Evolutionary conservation across 2,113 vertebrate species (phyloP).

Genomic region (Microcebus lehilahytsara): DNA sequence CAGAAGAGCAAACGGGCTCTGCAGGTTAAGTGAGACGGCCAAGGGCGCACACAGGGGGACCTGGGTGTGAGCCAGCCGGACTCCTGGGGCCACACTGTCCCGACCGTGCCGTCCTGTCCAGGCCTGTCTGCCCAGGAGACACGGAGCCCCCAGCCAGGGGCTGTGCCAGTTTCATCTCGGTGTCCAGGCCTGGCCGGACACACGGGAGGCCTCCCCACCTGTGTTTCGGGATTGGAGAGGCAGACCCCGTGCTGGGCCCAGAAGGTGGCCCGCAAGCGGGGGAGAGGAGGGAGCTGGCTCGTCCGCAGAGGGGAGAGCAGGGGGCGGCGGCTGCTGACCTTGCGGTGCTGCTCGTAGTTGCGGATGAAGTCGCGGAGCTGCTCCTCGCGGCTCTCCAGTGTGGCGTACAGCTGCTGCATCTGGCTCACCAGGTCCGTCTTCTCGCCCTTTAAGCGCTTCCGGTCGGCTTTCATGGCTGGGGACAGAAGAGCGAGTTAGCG

Average conservation of each 20-base stretch:
- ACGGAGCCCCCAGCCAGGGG: rapidly evolving
- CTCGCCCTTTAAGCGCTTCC: slow-evolving; percentile 95
- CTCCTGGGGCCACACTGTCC: neutral
- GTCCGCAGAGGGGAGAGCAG: neutral
- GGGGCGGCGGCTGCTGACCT: slow-evolving; percentile 81
- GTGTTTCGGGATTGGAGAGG: neutral
- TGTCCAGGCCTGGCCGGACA: rapidly evolving
- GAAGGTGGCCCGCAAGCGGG: neutral
- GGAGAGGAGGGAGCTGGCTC: neutral
- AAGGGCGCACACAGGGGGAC: neutral
- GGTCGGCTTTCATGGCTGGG: slow-evolving; percentile 97
- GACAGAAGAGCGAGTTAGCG: neutral
- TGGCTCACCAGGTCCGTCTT: slow-evolving; percentile 97
- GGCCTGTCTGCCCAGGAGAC: neutral
- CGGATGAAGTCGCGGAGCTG: slow-evolving; percentile 98
- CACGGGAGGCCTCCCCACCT: rapidly evolving
- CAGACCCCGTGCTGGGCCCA: rapidly evolving
- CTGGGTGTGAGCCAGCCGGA: neutral
- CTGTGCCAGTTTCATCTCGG: neutral
- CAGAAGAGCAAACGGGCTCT: neutral
- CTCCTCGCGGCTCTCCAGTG: slow-evolving; percentile 97
- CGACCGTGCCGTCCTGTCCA: rapidly evolving
- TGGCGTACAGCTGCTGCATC: slow-evolving; percentile 99
- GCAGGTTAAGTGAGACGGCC: neutral
- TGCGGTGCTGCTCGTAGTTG: slow-evolving; percentile 98